Evolutionary conservation across 1,140 invertebrate genomes (phyloP).

Genomic region (Meloidogyne chitwoodi): DNA sequence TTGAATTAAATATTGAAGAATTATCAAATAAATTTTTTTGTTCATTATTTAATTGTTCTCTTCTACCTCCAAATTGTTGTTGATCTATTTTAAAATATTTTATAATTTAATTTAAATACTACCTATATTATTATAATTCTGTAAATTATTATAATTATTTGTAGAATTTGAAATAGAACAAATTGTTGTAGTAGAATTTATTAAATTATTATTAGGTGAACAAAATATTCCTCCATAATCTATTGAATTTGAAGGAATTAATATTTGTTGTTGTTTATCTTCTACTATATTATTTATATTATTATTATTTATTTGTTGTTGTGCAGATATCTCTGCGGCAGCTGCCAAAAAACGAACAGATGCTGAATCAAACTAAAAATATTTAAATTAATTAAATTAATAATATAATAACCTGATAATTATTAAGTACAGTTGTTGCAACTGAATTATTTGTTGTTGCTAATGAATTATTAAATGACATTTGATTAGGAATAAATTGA

Average conservation of each 20-base stretch:
- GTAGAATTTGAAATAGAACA: background rate
- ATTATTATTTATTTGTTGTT: background rate
- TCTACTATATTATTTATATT: background rate
- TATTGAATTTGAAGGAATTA: background rate
- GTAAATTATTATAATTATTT: background rate
- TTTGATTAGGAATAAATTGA: background rate
- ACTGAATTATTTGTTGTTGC: background rate
- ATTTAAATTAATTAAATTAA: background rate
- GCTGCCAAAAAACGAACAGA: slow-evolving; percentile 10
- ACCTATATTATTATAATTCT: background rate
- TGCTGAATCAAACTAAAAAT: slow-evolving; percentile 6
- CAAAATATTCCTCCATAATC: background rate
- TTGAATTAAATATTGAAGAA: background rate
- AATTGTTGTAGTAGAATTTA: background rate
- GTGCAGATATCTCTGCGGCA: background rate
- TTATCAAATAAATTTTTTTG: background rate
- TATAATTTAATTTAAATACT: too few relatives aligned
- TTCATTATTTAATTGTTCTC: background rate
- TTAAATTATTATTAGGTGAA: background rate
- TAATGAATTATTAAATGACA: background rate
- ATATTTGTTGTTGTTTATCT: background rate
- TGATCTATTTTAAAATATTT: too few relatives aligned
- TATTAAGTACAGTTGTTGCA: background rate
- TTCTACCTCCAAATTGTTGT: background rate
- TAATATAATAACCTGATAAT: background rate